Conservation (phyloP, 2,113 vertebrate genomes). For the Pteronura brasiliensis region DNA sequence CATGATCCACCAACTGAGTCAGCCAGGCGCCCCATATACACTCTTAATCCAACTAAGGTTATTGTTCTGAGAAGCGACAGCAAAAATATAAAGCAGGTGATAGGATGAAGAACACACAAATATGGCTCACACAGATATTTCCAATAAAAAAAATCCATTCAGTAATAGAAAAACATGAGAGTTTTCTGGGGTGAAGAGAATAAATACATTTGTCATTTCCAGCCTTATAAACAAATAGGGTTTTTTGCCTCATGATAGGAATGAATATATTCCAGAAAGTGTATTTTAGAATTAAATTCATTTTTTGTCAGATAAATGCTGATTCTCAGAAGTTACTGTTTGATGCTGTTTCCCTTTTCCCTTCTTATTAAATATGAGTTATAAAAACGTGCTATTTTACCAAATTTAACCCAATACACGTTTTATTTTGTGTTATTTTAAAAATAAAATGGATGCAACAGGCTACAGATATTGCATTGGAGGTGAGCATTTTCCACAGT, state of each 20-base stretch:
- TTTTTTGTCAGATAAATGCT: not conserved
- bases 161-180: not conserved
- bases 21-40: not conserved
- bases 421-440: constrained; percentile 24
- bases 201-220: not conserved
- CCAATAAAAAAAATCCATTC: not conserved
- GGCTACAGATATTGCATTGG: not conserved
- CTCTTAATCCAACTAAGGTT: not conserved
- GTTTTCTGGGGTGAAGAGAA: not conserved
- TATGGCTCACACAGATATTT: not conserved
- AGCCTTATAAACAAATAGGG: not conserved
- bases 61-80: not conserved
- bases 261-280: not conserved
- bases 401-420: not conserved
- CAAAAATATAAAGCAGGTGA: not conserved
- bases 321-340: not conserved
- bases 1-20: no score
- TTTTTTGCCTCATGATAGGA: not conserved
- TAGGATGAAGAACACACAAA: not conserved
- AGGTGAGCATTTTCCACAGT: not conserved
- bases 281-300: not conserved
- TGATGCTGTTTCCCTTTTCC: not conserved
- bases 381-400: not conserved
- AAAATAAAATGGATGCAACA: not conserved
- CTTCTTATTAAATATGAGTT: constrained; percentile 1